Percentiles rank a stretch among this genome's conserved stretches.
These are phyloP conservation scores for Sandelia bainsii DNA, from an alignment of 2,797 vertebrate species.

Conservation along the genomic window DNA sequence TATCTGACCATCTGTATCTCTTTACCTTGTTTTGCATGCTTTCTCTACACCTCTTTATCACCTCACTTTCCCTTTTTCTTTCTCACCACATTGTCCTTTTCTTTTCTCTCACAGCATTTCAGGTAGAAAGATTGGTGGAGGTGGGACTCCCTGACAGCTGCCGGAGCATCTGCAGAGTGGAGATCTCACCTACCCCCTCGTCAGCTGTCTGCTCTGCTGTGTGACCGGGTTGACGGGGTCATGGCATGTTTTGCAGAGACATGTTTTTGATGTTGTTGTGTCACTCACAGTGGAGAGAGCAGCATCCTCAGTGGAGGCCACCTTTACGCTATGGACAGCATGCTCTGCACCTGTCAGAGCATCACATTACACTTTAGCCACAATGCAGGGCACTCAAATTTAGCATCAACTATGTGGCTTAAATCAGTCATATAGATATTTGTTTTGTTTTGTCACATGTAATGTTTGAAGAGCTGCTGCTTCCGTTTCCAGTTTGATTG, in stretches of 20 bases:
- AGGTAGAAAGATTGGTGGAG: constrained; percentile 38
- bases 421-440: constrained; percentile 16
- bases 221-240: constrained; percentile 63
- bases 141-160: constrained; percentile 64
- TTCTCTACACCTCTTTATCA: constrained; percentile 17
- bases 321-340: constrained; percentile 24
- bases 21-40: constrained; percentile 21
- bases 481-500: constrained; percentile 22
- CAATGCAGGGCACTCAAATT: constrained; percentile 13
- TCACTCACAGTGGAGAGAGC: constrained; percentile 62
- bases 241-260: constrained; percentile 54
- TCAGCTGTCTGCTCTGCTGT: constrained; percentile 64
- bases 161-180: constrained; percentile 26
- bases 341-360: constrained; percentile 34
- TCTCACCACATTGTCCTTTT: constrained; percentile 22
- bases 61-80: constrained; percentile 9
- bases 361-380: constrained; percentile 12
- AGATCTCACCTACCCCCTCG: constrained; percentile 31
- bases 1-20: constrained; percentile 23
- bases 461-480: constrained; percentile 10
- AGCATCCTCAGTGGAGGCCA: constrained; percentile 31
- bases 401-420: background rate
- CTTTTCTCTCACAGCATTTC: constrained; percentile 23
- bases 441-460: constrained; percentile 16
- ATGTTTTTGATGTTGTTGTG: constrained; percentile 76